A percentile compares a stretch with the other conserved stretches of the same genome.
Conservation (phyloP, 2,888 invertebrate species). For the Crematogaster levior region DNA sequence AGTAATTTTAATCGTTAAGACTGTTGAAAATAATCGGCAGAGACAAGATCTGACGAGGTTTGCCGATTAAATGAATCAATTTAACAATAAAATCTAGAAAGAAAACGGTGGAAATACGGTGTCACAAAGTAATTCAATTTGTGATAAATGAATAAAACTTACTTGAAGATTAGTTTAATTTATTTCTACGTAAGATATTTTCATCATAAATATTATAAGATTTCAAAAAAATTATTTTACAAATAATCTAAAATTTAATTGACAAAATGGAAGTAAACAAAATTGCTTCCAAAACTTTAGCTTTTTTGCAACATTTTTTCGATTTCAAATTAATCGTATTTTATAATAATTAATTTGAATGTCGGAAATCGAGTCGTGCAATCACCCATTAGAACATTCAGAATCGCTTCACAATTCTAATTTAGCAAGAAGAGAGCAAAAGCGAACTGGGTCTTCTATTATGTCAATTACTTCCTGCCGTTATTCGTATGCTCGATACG, state of each 20-base stretch:
- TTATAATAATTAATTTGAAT: neutral
- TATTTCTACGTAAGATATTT: neutral
- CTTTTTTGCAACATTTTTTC: neutral
- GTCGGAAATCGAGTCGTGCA: neutral
- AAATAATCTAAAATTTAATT: neutral
- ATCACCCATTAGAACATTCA: neutral
- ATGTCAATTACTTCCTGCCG: constrained; percentile 53
- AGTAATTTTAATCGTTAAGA: neutral
- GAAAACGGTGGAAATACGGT: neutral
- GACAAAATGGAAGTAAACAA: neutral
- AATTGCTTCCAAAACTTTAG: neutral
- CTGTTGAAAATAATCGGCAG: neutral
- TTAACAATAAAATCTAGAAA: neutral
- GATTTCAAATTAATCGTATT: neutral
- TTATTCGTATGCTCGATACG: constrained; percentile 51
- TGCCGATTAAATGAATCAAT: neutral
- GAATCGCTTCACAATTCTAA: constrained; percentile 6
- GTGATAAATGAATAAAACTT: neutral
- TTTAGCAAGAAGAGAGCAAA: constrained; percentile 59
- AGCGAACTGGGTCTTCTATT: constrained; percentile 51
- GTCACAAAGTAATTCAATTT: neutral
- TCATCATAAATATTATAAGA: neutral
- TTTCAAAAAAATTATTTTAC: neutral
- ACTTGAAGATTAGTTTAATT: neutral
- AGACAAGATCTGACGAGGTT: neutral